phyloP scores from a whole-genome alignment of 1,140 invertebrate genomes.

The Bombus terrestris region DNA sequence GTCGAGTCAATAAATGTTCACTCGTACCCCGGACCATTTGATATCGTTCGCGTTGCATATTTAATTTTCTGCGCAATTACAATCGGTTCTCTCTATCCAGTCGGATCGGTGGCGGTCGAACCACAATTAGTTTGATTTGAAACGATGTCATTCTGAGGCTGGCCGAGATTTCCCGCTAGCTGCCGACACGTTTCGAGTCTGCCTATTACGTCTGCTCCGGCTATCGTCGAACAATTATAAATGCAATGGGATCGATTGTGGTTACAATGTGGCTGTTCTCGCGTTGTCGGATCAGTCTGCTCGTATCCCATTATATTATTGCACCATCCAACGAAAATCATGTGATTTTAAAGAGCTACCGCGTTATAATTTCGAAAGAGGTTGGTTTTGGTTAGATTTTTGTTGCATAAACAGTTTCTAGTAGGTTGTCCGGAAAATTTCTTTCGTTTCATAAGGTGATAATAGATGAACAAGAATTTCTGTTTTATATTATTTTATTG shows the following conservation, averaged over 20 bases:
- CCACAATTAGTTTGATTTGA: constrained; percentile 53
- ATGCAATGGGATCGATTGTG: constrained; percentile 47
- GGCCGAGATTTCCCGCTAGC: constrained; percentile 22
- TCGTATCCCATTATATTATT: constrained; percentile 5
- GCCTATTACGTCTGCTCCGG: not conserved
- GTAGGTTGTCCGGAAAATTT: too few relatives aligned
- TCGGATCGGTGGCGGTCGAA: not conserved
- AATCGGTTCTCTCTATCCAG: not conserved
- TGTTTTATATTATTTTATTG: too few relatives aligned
- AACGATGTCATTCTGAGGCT: constrained; percentile 26
- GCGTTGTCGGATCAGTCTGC: not conserved
- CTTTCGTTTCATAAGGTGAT: too few relatives aligned
- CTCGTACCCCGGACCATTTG: not conserved
- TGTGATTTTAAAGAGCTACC: not conserved
- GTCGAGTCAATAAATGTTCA: constrained; percentile 34
- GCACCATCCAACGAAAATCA: not conserved
- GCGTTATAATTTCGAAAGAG: too few relatives aligned
- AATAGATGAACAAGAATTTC: too few relatives aligned
- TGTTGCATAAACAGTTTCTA: too few relatives aligned
- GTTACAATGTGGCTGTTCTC: constrained; percentile 12
- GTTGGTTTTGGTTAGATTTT: too few relatives aligned
- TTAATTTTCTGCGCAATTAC: constrained; percentile 48
- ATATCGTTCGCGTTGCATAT: constrained; percentile 36
- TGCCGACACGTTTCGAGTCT: constrained; percentile 4
- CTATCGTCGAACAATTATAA: constrained; percentile 44